Conservation (phyloP, 2,888 invertebrate genomes). For the Meloe dianella region DNA sequence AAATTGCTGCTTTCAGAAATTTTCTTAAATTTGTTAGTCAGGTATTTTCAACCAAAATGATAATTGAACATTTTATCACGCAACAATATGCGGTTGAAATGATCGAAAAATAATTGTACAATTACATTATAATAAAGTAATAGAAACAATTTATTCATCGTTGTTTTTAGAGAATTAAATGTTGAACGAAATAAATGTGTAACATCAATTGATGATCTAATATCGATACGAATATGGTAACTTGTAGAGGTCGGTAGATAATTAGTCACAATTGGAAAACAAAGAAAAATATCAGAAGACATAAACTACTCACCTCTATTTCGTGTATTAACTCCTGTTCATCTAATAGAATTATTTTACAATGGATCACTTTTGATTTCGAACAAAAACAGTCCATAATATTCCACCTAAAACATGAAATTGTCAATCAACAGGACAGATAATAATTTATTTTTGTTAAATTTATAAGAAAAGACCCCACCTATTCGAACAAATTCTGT, state of each 20-base stretch:
- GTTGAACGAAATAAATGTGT: slow-evolving; percentile 15
- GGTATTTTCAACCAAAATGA: slow-evolving; percentile 12
- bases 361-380: slow-evolving; percentile 58
- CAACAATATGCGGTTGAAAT: slow-evolving; percentile 19
- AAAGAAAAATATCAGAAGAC: slow-evolving; percentile 28
- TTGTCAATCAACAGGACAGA: too few species aligned
- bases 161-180: neutral
- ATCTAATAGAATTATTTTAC: slow-evolving; percentile 87
- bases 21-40: slow-evolving; percentile 32
- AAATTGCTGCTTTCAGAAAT: slow-evolving; percentile 32
- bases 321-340: slow-evolving; percentile 90
- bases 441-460: slow-evolving; percentile 15
- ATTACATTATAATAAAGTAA: too few species aligned
- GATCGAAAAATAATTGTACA: too few species aligned
- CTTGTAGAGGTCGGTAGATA: slow-evolving; percentile 13
- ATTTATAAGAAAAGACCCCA: slow-evolving; percentile 15
- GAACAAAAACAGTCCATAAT: slow-evolving; percentile 58
- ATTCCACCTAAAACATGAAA: slow-evolving; percentile 24
- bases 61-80: slow-evolving; percentile 30
- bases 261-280: slow-evolving; percentile 1
- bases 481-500: slow-evolving; percentile 25
- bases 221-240: neutral
- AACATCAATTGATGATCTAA: slow-evolving; percentile 3
- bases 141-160: neutral
- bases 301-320: slow-evolving; percentile 83